Evolutionary conservation across 2,888 invertebrate species (phyloP).

Genomic region (Steinernema scapterisci): DNA sequence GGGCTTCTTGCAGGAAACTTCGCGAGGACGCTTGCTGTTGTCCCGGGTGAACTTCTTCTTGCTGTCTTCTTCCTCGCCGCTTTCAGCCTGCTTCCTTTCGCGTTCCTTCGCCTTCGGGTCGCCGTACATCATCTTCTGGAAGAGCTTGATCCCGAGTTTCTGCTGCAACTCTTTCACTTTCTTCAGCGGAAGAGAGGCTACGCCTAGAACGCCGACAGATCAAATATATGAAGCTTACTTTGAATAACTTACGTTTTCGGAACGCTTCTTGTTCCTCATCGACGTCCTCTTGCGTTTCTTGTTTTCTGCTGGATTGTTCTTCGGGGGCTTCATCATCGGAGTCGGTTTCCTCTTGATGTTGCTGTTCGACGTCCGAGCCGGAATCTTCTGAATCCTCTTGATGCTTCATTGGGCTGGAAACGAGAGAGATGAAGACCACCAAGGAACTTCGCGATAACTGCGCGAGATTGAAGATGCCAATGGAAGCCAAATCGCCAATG

Average conservation of each 20-base stretch:
- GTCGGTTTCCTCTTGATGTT: too few species aligned
- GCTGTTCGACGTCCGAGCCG: too few species aligned
- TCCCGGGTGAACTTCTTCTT: conserved; percentile 38
- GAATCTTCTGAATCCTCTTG: too few species aligned
- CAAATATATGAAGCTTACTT: neutral
- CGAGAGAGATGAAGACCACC: too few species aligned
- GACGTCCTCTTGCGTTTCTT: conserved; percentile 37
- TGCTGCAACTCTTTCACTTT: conserved; percentile 55
- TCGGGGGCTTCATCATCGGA: too few species aligned
- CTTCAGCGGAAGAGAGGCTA: conserved; percentile 52
- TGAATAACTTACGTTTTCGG: conserved; percentile 32
- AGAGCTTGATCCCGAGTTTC: conserved; percentile 56
- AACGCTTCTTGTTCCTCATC: conserved; percentile 42
- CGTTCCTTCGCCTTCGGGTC: conserved; percentile 32
- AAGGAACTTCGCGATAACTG: too few species aligned
- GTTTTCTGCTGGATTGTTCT: conserved; percentile 15
- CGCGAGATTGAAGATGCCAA: too few species aligned
- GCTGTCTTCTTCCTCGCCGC: conserved; percentile 4
- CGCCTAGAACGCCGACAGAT: conserved; percentile 40
- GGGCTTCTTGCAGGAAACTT: conserved; percentile 57
- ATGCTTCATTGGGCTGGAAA: too few species aligned
- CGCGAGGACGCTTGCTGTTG: conserved; percentile 55
- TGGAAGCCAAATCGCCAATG: too few species aligned
- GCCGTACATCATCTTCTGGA: conserved; percentile 53
- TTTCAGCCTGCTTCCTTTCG: neutral